Conservation (phyloP, 1,140 invertebrate genomes). For the Vollenhovia emeryi region DNA sequence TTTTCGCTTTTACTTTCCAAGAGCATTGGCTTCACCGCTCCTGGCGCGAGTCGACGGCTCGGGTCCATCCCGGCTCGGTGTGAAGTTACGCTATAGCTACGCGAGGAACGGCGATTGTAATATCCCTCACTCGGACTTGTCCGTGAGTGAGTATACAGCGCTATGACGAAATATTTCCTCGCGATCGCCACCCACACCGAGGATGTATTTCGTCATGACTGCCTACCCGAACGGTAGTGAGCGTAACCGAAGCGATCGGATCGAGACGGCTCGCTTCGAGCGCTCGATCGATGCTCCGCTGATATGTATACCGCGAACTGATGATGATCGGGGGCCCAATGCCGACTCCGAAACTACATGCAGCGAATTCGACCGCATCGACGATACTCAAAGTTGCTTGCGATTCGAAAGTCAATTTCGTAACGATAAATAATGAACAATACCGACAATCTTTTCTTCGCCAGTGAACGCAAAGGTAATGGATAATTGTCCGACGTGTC, state of each 20-base stretch:
- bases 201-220: slow-evolving; percentile 60
- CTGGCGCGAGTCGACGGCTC: background rate
- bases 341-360: background rate
- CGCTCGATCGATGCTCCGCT: slow-evolving; percentile 8
- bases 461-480: too few species aligned
- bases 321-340: background rate
- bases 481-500: too few species aligned
- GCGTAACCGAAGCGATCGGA: slow-evolving; percentile 33
- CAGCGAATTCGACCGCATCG: slow-evolving; percentile 21
- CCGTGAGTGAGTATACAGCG: slow-evolving; percentile 23
- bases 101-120: slow-evolving; percentile 33
- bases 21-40: slow-evolving; percentile 27
- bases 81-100: slow-evolving; percentile 36
- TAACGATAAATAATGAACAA: background rate
- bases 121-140: slow-evolving; percentile 8
- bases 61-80: slow-evolving; percentile 10
- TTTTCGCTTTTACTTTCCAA: slow-evolving; percentile 26
- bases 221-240: slow-evolving; percentile 36
- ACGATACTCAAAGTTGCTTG: background rate
- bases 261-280: slow-evolving; percentile 21
- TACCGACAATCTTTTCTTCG: too few species aligned
- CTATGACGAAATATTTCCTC: slow-evolving; percentile 62
- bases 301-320: slow-evolving; percentile 23
- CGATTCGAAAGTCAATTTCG: slow-evolving; percentile 4
- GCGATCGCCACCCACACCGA: slow-evolving; percentile 60